Evolutionary conservation across 2,797 vertebrate genomes (phyloP), one percentile per base, ranked within the genome.

Genomic region (Apogon talboti): DNA sequence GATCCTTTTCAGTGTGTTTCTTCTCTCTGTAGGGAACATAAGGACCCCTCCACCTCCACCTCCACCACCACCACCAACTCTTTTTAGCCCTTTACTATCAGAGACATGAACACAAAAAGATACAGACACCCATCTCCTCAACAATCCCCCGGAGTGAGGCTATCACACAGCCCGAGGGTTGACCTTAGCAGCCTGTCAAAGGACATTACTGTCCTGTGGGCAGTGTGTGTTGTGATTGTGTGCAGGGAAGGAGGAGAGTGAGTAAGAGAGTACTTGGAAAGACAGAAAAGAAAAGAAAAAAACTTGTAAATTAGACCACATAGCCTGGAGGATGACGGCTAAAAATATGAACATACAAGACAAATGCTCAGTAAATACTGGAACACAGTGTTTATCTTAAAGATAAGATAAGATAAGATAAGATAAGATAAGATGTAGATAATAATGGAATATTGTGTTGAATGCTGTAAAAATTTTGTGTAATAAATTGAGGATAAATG

Each of bases 181-280:
- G 87, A 90, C 89, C 88, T 91, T 91, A 83, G 48, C 83, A 71
- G 53, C 63, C 67, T 87, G 86, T 91, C 91, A 85, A 4, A 79
- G 43, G 68, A 59, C 60, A 86, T 92, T 73, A 90, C 38, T 80
- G 76, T 87, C 65, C 54, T 21, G 48, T 81, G 66, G 57, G 50
- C 59, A 66, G 45, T 18, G 28, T 74, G 60, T 24, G 13, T 38
- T 18, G 28, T 74, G 60, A 19, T 9, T 38, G 56, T 60, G 53
- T 19, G 48, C 30, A 9, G 8, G 30, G 30, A 33, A 33, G 30
- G 8, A 33, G 7, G 30, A 33, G 8, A 33, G 7, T 7, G 30
- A 33, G 8, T 1, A 9, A 9, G n/a, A n/a, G 42, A n/a, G n/a
- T 37, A 53, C 19, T 33, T 38, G 33, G 19, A 47, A 37, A 51